phyloP scores from a whole-genome alignment of 1,140 invertebrate genomes.

The Campoletis sonorensis region DNA sequence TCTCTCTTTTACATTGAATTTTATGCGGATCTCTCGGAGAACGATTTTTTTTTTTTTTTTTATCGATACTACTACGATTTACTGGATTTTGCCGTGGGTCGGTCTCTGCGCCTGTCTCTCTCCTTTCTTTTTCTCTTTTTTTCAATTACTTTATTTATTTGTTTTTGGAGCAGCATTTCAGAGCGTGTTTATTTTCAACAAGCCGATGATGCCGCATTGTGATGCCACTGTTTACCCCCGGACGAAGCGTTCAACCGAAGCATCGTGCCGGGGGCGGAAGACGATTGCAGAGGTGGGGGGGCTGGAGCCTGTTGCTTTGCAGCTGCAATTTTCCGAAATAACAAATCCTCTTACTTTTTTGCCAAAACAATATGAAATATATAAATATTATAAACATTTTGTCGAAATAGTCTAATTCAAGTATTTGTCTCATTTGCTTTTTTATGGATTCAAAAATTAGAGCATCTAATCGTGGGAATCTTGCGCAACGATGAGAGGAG shows the following conservation, averaged over 20 bases:
- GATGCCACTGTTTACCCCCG: slow-evolving; percentile 66
- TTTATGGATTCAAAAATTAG: no score
- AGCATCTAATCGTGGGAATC: no score
- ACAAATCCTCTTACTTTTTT: slow-evolving; percentile 44
- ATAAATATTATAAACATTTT: background rate
- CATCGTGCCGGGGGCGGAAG: slow-evolving; percentile 64
- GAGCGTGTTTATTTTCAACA: slow-evolving; percentile 57
- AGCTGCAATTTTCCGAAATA: slow-evolving; percentile 68
- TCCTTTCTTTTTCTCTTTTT: background rate
- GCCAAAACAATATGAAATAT: background rate
- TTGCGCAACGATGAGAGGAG: no score
- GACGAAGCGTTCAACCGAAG: slow-evolving; percentile 64
- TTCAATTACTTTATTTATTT: slow-evolving; percentile 30
- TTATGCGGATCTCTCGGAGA: no score
- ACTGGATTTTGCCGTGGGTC: background rate
- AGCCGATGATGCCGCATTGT: slow-evolving; percentile 66
- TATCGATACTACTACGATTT: no score
- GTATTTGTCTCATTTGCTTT: no score
- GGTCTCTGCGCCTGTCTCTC: background rate
- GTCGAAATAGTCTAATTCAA: no score
- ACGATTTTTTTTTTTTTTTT: no score
- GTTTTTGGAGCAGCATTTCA: slow-evolving; percentile 4
- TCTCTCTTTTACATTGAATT: background rate
- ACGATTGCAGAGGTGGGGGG: slow-evolving; percentile 68
- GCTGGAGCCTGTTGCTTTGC: slow-evolving; percentile 73